Base-by-base conservation (phyloP, 2,888 invertebrate genomes). In the Exephanes ischioxanthus region DNA sequence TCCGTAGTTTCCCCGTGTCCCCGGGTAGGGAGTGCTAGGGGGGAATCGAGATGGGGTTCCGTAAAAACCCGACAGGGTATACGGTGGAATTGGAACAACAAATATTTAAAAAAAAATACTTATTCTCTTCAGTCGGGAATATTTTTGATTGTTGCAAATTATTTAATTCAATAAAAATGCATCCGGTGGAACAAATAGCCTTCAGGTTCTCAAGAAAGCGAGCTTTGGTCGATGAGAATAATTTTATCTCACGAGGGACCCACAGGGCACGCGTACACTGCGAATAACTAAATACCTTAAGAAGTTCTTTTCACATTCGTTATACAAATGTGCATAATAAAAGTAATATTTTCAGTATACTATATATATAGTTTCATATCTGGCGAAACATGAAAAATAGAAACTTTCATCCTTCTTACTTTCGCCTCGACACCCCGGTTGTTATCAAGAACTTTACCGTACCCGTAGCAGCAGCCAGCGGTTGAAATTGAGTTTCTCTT, bases 371-470 rank as follows among this genome's bases (percentile, higher is more conserved):
- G 9, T 85, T 85, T 85, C 78, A 79, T 85, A 85, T 81, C 81
- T 82, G 81, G 81, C 77, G 73, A 79, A 78, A 85, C 85, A 82
- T 85, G 85, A 85, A 85, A 82, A 85, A 85, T 85, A 85, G 81
- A 85, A 85, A 85, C 85, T 85, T 85, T 85, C 79, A 76, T 78
- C 75, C 81, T 81, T 85, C 85, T 85, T 82, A 85, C 85, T 85
- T 85, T 82, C 78, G 85, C 81, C 82, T 75, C 85, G 81, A 81
- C 85, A 85, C 81, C 85, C 81, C 66, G 70, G 85, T 82, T 85
- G 85, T 85, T 85, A 85, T 85, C 85, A 85, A 85, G 78, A 85
- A 85, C 85, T 85, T 85, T 85, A 82, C 85, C 78, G 70, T 73
- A 73, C 68, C 51, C 68, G 55, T 45, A 67, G 72, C 68, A 33